Base-by-base conservation (phyloP, 2,113 vertebrate genomes). In the Catharus bicknelli region DNA sequence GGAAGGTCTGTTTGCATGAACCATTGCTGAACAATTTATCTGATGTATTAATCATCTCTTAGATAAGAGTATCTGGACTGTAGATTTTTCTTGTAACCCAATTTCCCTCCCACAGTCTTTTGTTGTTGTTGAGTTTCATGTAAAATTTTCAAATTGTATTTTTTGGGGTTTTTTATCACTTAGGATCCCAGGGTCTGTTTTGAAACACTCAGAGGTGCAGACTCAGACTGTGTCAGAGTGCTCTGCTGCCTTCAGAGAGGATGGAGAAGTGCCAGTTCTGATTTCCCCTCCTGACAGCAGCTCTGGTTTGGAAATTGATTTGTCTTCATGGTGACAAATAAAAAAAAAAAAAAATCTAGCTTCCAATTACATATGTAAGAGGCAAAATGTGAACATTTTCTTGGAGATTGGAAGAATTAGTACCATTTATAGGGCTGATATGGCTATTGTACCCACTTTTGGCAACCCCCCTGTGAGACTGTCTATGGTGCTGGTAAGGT, bases 1-100 rank as follows among this genome's bases (percentile, higher is more conserved):
- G 84, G 94, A 67, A 70, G 90, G 79, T 69, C 89, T 92, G 62
- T 92, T 96, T 95, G 93, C 87, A 90, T 76, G 92, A 95, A 94
- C 92, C 86, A 88, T 58, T 88, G 92, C 83, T 66, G 90, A 94
- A 92, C 90, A 94, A 92, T 96, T 94, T 91, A 93, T 96, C 84
- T 92, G 72, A 91, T 66, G 34, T 91, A 96, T 96, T 96, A 95
- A 96, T 96, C 94, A 94, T 94, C 90, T 94, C 61, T 93, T 79
- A 90, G 93, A 93, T 91, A 92, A 77, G 64, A 91, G 67, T 83
- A 91, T 82, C 55, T 6, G 4, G 66, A 85, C 88, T 84, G 53
- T 4, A 42, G 58, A 92, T 94, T 86, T 95, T 94, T 79, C 88
- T 83, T 86, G n/a, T 70, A 80, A 90, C 32, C 63, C 53, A 61